These are phyloP conservation scores for Echinops telfairi DNA, from an alignment of 2,113 vertebrate genomes.

Conservation along the genomic window DNA sequence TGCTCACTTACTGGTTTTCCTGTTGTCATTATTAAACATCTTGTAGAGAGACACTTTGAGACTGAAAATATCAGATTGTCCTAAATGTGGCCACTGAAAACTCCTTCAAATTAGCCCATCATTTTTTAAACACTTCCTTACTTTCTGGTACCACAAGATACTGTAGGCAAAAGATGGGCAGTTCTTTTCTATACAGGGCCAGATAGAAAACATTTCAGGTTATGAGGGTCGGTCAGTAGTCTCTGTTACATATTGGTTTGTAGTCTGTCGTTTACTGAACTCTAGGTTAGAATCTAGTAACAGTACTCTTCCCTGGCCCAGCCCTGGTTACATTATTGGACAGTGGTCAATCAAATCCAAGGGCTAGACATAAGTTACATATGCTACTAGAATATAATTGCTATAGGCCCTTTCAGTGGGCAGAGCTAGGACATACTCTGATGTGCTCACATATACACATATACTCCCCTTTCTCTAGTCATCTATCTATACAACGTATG, in stretches of 20 bases:
- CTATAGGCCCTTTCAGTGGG: constrained; percentile 36
- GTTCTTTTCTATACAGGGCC: constrained; percentile 37
- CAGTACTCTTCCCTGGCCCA: not conserved
- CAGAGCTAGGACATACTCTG: not conserved
- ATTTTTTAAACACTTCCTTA: not conserved
- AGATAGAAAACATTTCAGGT: constrained; percentile 47
- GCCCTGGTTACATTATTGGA: constrained; percentile 24
- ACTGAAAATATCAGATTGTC: constrained; percentile 33
- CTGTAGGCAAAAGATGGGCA: constrained; percentile 7
- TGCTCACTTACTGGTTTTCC: constrained; percentile 19
- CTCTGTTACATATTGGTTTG: constrained; percentile 18
- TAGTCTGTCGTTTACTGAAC: constrained; percentile 14
- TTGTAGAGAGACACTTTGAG: constrained; percentile 34
- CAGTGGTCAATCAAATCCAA: constrained; percentile 50
- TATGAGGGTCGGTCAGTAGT: constrained; percentile 11
- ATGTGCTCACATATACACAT: constrained; percentile 11
- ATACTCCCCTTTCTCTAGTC: not conserved
- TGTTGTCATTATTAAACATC: constrained; percentile 55
- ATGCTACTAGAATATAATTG: constrained; percentile 11
- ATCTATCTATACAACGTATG: not conserved
- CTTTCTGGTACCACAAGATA: constrained; percentile 44
- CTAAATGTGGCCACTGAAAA: constrained; percentile 44
- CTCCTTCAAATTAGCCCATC: constrained; percentile 10
- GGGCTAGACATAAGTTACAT: not conserved
- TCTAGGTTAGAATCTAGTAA: constrained; percentile 49